These are phyloP conservation scores for Virgularia gustaviana DNA, from an alignment of 92 coral and sea anemone species.

Conservation along the genomic window DNA sequence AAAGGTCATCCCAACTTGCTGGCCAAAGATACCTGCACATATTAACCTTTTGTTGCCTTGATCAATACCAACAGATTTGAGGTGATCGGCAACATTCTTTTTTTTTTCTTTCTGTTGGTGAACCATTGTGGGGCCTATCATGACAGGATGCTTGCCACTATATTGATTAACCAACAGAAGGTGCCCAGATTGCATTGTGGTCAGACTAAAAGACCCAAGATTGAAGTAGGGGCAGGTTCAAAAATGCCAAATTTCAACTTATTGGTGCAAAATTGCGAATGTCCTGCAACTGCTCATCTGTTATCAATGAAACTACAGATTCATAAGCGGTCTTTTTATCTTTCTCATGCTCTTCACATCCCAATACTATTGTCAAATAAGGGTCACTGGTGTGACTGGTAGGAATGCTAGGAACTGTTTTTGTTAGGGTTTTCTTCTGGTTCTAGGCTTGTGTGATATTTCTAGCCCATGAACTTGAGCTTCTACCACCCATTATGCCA, in stretches of 20 bases:
- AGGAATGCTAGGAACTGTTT: not conserved
- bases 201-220: constrained; percentile 46
- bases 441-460: constrained; percentile 41
- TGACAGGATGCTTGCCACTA: constrained; percentile 48
- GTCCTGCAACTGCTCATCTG: constrained; percentile 40
- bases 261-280: constrained; percentile 45
- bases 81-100: constrained; percentile 17
- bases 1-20: constrained; percentile 35
- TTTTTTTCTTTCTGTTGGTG: constrained; percentile 50
- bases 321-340: constrained; percentile 33
- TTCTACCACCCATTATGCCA: constrained; percentile 29
- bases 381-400: constrained; percentile 25
- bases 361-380: constrained; percentile 31
- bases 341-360: constrained; percentile 46
- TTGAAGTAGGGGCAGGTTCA: constrained; percentile 45
- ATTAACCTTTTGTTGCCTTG: constrained; percentile 14
- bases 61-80: constrained; percentile 32
- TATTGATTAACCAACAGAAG: constrained; percentile 27
- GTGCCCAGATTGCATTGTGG: constrained; percentile 51
- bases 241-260: constrained; percentile 34
- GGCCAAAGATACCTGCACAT: constrained; percentile 43
- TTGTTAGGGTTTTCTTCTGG: not conserved
- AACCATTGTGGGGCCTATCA: constrained; percentile 50
- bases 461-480: constrained; percentile 46
- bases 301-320: constrained; percentile 40